Evolutionary conservation across 2,113 vertebrate species (phyloP), one percentile per base, ranked within the genome.

Genomic region (Pelmatolapia mariae): DNA sequence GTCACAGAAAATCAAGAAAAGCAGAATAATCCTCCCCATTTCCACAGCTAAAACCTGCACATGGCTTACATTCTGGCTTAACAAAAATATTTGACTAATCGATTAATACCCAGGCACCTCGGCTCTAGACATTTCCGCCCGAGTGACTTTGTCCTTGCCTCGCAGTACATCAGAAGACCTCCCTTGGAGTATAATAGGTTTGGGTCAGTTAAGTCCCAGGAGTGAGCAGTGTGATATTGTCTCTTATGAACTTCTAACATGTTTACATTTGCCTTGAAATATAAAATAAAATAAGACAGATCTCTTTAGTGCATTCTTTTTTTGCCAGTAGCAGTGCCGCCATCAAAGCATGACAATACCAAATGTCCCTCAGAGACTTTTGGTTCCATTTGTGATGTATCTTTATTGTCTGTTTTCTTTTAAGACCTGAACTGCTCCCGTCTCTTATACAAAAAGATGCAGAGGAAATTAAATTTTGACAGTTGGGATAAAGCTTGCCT

Each of bases 391-490:
- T 19, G 73, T 73, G 71, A 82, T 91, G 54, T 50, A 80, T 91
- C 40, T 85, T 78, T 63, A 88, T 59, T 80, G 24, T 71, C 26
- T 80, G 71, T 84, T 82, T 84, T 80, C 36, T 86, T 80, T 78
- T 54, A 81, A 84, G 80, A 84, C 29, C 40, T 83, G 3, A 43
- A 61, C 76, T 80, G 26, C 63, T 89, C 79, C 68, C 31, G 26
- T 90, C 83, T 66, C 80, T 45, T 89, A 83, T 91, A 90, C 83
- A 82, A 82, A 89, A 84, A 89, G 33, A 83, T 61, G 83, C 84
- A 91, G 81, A 91, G 89, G 91, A 91, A 94, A 93, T 93, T 68
- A 84, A 73, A 92, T 92, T 89, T 92, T 90, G 78, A 91, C 90
- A 91, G 76, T 76, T 85, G 87, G 82, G 66, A 89, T 92, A 88